Percentiles rank a stretch among this genome's conserved stretches.
Conservation (phyloP, 2,888 invertebrate species). For the Plebejus argus region DNA sequence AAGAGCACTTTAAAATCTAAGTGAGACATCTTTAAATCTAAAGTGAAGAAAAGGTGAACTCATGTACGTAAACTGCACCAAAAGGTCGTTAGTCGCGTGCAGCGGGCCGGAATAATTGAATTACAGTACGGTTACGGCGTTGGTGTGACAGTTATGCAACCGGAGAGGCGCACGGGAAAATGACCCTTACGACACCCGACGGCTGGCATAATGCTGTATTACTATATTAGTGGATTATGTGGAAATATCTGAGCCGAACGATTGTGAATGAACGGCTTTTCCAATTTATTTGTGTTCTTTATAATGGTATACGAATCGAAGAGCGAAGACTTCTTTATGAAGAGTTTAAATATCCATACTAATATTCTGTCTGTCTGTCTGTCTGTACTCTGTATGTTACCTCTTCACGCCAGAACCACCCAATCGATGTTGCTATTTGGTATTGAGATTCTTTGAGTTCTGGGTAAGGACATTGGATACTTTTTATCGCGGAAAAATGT, state of each 20-base stretch:
- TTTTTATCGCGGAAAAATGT: no score
- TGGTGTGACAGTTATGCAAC: conserved; percentile 52
- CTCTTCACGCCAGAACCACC: no score
- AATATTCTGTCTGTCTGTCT: no score
- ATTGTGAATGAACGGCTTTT: conserved; percentile 3
- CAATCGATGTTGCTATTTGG: no score
- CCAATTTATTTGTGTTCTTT: not conserved
- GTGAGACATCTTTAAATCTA: conserved; percentile 23
- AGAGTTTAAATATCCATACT: no score
- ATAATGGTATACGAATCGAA: no score
- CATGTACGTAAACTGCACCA: conserved; percentile 42
- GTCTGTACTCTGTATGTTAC: no score
- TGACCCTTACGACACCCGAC: conserved; percentile 43
- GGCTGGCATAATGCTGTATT: not conserved
- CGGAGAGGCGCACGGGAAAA: conserved; percentile 45
- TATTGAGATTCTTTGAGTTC: no score
- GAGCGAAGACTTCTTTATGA: no score
- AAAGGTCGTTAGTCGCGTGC: conserved; percentile 72
- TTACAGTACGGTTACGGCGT: conserved; percentile 59
- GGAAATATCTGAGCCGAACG: not conserved
- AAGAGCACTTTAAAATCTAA: conserved; percentile 13
- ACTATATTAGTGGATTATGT: not conserved
- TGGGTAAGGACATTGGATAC: no score
- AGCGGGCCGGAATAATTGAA: conserved; percentile 71
- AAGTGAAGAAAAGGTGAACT: conserved; percentile 30